These are phyloP conservation scores for Leptinotarsa juncta DNA, from an alignment of 2,888 invertebrate species.

Conservation along the genomic window DNA sequence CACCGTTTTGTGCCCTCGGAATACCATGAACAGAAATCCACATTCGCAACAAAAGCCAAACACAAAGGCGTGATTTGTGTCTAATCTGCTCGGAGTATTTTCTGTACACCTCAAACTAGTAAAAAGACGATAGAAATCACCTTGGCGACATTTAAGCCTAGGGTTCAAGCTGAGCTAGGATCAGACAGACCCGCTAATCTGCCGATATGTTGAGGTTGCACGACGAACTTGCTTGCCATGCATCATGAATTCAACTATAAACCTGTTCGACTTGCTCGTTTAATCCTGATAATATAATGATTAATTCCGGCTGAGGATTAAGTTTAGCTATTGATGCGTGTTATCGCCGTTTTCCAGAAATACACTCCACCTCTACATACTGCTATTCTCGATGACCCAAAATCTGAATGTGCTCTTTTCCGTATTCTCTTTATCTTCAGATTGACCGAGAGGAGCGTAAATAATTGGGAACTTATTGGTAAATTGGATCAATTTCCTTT, in stretches of 20 bases:
- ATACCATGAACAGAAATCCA: constrained; percentile 5
- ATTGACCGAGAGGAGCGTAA: background rate
- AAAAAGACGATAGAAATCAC: constrained; percentile 55
- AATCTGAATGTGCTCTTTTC: constrained; percentile 2
- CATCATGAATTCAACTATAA: constrained; percentile 47
- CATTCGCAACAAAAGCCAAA: constrained; percentile 9
- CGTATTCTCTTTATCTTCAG: constrained; percentile 13
- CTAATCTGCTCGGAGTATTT: constrained; percentile 31
- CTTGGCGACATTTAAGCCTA: constrained; percentile 55
- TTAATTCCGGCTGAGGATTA: constrained; percentile 65
- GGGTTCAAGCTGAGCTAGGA: constrained; percentile 58
- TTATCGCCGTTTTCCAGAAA: constrained; percentile 64
- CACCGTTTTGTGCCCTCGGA: background rate
- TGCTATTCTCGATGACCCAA: constrained; percentile 14
- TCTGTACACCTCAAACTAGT: constrained; percentile 24
- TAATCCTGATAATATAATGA: constrained; percentile 66
- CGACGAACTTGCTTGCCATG: constrained; percentile 61
- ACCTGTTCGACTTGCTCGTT: constrained; percentile 60
- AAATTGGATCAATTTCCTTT: background rate
- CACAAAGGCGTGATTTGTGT: constrained; percentile 27
- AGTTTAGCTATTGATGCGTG: constrained; percentile 65
- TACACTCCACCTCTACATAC: constrained; percentile 30
- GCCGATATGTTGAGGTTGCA: constrained; percentile 74
- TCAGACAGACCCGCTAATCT: constrained; percentile 72
- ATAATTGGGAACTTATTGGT: constrained; percentile 6